These are phyloP conservation scores for Rhynchonema sp. DNA, from an alignment of 2,888 invertebrate genomes.

Conservation along the genomic window DNA sequence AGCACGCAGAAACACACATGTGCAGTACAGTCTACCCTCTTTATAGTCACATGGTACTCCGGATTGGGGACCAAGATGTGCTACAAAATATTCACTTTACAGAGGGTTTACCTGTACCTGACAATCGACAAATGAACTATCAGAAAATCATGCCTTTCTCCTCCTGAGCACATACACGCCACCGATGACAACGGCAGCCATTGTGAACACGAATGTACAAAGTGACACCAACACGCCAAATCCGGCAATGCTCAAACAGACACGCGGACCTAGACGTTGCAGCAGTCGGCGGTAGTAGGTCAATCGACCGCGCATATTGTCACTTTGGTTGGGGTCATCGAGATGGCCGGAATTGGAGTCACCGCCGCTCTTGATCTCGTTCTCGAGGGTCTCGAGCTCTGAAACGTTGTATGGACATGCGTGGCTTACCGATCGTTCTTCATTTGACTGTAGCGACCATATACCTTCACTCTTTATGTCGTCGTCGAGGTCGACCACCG, in stretches of 20 bases:
- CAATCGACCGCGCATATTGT: neutral
- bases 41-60: too few relatives aligned
- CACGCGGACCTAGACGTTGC: neutral
- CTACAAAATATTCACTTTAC: too few relatives aligned
- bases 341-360: too few relatives aligned
- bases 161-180: conserved; percentile 9
- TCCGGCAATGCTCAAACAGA: conserved; percentile 17
- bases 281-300: neutral
- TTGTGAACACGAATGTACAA: conserved; percentile 18
- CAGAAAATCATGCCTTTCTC: neutral
- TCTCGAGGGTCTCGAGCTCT: too few relatives aligned
- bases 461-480: too few relatives aligned
- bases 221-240: conserved; percentile 19
- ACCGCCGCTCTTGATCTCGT: too few relatives aligned
- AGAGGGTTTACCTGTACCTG: neutral
- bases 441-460: too few relatives aligned
- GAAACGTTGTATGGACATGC: too few relatives aligned
- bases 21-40: too few relatives aligned
- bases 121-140: neutral
- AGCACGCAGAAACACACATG: too few relatives aligned
- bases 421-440: too few relatives aligned
- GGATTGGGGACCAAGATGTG: too few relatives aligned
- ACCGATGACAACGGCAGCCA: conserved; percentile 12
- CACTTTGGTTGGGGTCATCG: neutral
- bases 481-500: conserved; percentile 18